Conservation (phyloP, 2,888 invertebrate species). For the Deroplatys truncata region DNA sequence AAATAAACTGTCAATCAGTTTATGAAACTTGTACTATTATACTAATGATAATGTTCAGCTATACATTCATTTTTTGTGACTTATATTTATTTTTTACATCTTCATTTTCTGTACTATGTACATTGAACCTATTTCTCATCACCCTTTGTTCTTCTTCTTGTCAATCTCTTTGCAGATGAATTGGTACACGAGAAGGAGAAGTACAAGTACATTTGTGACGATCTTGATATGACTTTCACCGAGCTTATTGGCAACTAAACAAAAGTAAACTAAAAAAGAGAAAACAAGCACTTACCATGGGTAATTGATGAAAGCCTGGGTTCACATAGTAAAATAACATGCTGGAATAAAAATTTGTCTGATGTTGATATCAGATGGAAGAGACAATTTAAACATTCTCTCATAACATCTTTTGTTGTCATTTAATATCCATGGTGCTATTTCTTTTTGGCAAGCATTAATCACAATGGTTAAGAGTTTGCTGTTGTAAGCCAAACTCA, state of each 20-base stretch:
- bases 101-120: not conserved
- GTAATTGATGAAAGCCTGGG: conserved; percentile 10
- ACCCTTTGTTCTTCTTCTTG: conserved; percentile 23
- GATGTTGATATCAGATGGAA: not conserved
- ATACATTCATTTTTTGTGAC: not conserved
- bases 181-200: conserved; percentile 67
- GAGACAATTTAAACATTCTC: not conserved
- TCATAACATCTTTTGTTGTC: not conserved
- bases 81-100: not conserved
- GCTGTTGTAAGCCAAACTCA: not conserved
- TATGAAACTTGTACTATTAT: not conserved
- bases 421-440: not conserved
- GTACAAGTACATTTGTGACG: conserved; percentile 74
- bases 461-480: not conserved
- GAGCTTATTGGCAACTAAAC: conserved; percentile 66
- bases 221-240: conserved; percentile 70
- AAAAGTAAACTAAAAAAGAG: not conserved
- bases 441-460: not conserved
- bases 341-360: not conserved
- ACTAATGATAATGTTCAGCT: not conserved
- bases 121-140: conserved; percentile 15
- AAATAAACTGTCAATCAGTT: not conserved
- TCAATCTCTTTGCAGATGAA: conserved; percentile 49
- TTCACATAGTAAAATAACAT: conserved; percentile 16
- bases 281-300: not conserved